Evolutionary conservation across 2,113 vertebrate species (phyloP).

Genomic region (Leucoraja erinaceus): DNA sequence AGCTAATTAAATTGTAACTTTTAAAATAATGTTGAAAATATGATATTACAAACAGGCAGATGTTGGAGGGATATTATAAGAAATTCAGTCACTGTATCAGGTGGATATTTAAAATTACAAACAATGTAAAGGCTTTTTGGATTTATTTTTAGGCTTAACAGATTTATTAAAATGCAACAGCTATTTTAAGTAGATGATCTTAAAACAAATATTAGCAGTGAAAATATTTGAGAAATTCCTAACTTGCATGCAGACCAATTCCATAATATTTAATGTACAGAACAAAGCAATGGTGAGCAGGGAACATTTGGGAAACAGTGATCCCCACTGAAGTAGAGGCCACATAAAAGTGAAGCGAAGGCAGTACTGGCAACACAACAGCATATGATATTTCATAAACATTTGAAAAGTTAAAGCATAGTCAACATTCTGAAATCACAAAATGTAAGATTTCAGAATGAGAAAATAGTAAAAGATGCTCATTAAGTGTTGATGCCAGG

Average conservation of each 20-base stretch:
- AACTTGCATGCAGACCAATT: not conserved
- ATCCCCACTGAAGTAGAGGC: too few species aligned
- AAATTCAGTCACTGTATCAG: not conserved
- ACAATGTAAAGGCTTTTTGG: not conserved
- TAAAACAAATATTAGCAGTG: not conserved
- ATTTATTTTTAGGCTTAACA: not conserved
- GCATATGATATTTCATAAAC: not conserved
- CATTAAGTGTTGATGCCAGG: not conserved
- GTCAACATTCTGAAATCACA: not conserved
- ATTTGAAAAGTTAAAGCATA: not conserved
- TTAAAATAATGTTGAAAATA: not conserved
- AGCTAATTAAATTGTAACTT: not conserved
- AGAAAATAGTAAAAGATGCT: not conserved
- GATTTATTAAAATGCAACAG: not conserved
- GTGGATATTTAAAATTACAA: not conserved
- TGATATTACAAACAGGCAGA: not conserved
- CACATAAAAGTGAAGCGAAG: too few species aligned
- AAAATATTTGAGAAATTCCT: not conserved
- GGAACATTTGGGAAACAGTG: not conserved
- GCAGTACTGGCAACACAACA: not conserved
- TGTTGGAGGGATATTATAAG: not conserved
- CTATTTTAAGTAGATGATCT: not conserved
- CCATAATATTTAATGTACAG: not conserved
- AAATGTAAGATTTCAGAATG: not conserved
- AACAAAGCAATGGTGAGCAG: not conserved